A percentile compares a stretch with the other conserved stretches of the same genome.
These are phyloP conservation scores for Ptychoptera albimana DNA, from an alignment of 2,888 invertebrate genomes.

Conservation along the genomic window DNA sequence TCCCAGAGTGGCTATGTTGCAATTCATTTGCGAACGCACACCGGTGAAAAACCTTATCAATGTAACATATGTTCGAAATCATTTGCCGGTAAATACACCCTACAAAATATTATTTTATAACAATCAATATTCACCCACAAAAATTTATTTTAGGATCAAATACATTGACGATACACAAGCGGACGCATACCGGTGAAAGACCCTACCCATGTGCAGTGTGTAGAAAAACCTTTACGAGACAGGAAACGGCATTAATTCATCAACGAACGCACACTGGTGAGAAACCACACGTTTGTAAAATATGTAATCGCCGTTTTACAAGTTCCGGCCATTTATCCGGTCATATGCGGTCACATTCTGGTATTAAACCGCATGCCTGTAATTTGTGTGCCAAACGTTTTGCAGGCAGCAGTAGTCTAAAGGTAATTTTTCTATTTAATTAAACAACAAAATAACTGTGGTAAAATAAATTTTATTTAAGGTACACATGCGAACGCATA, in stretches of 20 bases:
- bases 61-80: conserved; percentile 12
- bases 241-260: conserved; percentile 13
- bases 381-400: conserved; percentile 11
- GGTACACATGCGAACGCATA: conserved; percentile 14
- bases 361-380: conserved; percentile 11
- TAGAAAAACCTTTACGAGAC: conserved; percentile 12
- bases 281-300: conserved; percentile 12
- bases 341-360: conserved; percentile 13
- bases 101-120: not conserved
- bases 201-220: conserved; percentile 12
- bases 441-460: no score
- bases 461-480: not conserved
- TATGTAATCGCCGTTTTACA: conserved; percentile 13
- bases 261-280: conserved; percentile 12
- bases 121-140: not conserved
- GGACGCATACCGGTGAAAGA: conserved; percentile 14
- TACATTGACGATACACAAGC: conserved; percentile 13
- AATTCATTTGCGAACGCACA: conserved; percentile 13
- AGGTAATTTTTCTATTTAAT: conserved; percentile 7
- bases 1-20: conserved; percentile 8
- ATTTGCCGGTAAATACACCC: conserved; percentile 11
- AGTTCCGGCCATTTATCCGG: conserved; percentile 13
- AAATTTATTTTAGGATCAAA: conserved; percentile 11
- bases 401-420: conserved; percentile 11
- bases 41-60: conserved; percentile 10